Evolutionary conservation across 2,113 vertebrate genomes (phyloP), one percentile per base, ranked within the genome.

Genomic region (Muscicapa adusta): DNA sequence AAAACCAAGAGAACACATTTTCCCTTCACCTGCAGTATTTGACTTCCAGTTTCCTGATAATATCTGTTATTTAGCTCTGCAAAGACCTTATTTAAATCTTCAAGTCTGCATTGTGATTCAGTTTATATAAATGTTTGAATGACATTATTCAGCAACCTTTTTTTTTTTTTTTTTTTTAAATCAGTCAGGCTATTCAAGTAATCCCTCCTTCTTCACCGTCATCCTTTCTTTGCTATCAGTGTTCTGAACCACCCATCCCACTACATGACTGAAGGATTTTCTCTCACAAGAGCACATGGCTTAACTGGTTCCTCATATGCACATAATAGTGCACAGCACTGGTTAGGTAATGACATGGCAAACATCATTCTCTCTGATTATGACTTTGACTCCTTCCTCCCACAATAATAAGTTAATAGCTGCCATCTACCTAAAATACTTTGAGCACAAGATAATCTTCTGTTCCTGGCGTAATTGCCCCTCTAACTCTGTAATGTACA

Each of bases 381-480:
- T 76, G 77, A 95, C 84, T 97, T 93, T 82, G 91, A 96, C 82
- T 94, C 45, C 78, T 93, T 92, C 93, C 95, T 91, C 94, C 96
- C 86, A 96, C 95, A 93, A 63, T 65, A 96, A 82, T 88, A 95
- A 93, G 65, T 71, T 95, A 95, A 96, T 93, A 95, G 87, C 66
- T 94, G 70, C 85, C 62, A 97, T 95, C 87, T 96, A 88, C 74
- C 87, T 92, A 89, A 89, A 95, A 86, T 90, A 95, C 88, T 94
- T 86, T 26, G 51, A 95, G 77, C 73, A 93, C 60, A 87, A 92
- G 83, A 86, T 65, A 93, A 92, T 94, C 72, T 93, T 95, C 91
- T 94, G 95, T 92, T 97, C 94, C 80, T 81, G 53, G 57, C 31
- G 81, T 93, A 96, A 94, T 89, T 94, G 83, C 76, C 65, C 80